Percentiles rank a stretch among this genome's conserved stretches.
Evolutionary conservation across 2,113 vertebrate species (phyloP).

Genomic region (Cottus gobio): DNA sequence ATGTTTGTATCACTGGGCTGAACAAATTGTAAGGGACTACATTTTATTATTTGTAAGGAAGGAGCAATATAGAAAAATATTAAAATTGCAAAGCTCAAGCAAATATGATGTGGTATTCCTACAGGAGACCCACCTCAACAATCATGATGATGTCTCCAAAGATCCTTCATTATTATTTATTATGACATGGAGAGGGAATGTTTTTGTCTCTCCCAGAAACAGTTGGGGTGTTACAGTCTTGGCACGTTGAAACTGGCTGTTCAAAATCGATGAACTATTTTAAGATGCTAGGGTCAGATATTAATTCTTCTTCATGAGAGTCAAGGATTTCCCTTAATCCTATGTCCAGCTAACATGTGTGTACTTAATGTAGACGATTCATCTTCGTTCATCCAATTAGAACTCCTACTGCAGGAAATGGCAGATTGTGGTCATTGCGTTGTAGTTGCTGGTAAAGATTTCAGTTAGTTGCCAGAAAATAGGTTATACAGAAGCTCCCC

Average conservation of each 20-base stretch:
- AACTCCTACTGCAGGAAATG: not conserved
- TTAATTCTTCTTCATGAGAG: not conserved
- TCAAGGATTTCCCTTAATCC: not conserved
- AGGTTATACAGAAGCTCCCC: not conserved
- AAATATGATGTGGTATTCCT: not conserved
- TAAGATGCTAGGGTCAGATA: not conserved
- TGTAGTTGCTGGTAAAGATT: not conserved
- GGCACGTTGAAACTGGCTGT: not conserved
- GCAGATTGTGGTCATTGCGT: not conserved
- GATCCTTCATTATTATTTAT: not conserved
- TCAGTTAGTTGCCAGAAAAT: not conserved
- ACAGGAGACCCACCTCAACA: not conserved
- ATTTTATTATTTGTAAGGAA: not conserved
- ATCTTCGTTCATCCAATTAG: not conserved
- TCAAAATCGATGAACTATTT: not conserved
- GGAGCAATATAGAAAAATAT: not conserved
- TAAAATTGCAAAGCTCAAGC: not conserved
- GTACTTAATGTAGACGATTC: not conserved
- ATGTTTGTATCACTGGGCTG: not conserved
- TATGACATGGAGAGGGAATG: not conserved
- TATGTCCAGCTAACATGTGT: not conserved
- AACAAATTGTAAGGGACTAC: not conserved
- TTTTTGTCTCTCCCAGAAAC: not conserved
- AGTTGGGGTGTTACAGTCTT: not conserved
- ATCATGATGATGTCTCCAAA: not conserved